Evolutionary conservation across 2,888 invertebrate genomes (phyloP).

Genomic region (Aphodius granarius): DNA sequence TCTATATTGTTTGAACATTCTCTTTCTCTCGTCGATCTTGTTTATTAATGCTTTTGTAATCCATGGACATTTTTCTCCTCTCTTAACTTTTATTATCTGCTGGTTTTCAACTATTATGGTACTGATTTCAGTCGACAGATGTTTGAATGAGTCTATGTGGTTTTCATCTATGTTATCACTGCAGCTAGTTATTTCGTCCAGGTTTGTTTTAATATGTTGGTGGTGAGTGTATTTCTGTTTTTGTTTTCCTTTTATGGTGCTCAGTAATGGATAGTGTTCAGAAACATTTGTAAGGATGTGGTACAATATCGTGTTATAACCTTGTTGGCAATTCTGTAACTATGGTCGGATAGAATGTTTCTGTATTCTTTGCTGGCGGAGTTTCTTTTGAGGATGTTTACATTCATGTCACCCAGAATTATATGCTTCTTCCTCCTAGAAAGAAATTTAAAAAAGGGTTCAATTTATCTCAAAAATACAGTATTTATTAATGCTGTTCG

Average conservation of each 20-base stretch:
- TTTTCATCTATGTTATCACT: background rate
- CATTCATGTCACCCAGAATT: background rate
- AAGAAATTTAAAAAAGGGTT: too few species aligned
- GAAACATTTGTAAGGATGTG: background rate
- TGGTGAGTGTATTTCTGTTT: background rate
- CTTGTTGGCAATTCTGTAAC: background rate
- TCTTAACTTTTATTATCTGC: background rate
- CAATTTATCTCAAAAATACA: too few species aligned
- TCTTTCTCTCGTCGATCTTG: background rate
- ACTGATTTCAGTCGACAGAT: background rate
- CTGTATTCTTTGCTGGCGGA: background rate
- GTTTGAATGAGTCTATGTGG: background rate
- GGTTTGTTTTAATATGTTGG: background rate
- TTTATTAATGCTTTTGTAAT: background rate
- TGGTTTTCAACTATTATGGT: background rate
- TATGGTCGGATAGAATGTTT: background rate
- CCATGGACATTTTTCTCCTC: background rate
- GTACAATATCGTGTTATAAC: background rate
- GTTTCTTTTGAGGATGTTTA: background rate
- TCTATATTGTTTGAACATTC: background rate
- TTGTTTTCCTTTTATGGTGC: background rate
- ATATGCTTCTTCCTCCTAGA: background rate
- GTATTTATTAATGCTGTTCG: too few species aligned
- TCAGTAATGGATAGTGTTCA: background rate
- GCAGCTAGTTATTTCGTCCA: background rate